Evolutionary conservation across 2,113 vertebrate species (phyloP).

Genomic region (Fregata magnificens): DNA sequence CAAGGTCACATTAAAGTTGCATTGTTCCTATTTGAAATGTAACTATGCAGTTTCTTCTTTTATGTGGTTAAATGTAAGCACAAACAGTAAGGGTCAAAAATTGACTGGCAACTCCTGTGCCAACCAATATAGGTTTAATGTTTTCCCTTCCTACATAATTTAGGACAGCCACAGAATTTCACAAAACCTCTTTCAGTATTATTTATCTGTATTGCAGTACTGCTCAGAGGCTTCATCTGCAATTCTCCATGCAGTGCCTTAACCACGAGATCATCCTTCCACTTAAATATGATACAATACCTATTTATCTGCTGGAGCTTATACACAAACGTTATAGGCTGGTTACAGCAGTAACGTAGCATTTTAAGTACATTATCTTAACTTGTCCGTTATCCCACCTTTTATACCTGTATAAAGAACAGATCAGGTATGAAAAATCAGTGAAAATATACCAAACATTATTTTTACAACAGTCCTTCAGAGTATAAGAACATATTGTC

Average conservation of each 20-base stretch:
- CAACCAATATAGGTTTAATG: not conserved
- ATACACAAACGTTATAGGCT: not conserved
- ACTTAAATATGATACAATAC: not conserved
- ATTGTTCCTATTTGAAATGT: slow-evolving; percentile 24
- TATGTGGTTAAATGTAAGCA: not conserved
- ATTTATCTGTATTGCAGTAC: slow-evolving; percentile 6
- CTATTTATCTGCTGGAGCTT: not conserved
- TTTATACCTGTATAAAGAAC: not conserved
- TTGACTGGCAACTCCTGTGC: not conserved
- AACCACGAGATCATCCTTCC: not conserved
- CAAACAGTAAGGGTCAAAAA: not conserved
- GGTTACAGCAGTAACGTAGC: not conserved
- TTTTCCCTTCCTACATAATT: not conserved
- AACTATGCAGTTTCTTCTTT: slow-evolving; percentile 9
- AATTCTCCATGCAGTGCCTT: not conserved
- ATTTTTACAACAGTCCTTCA: not conserved
- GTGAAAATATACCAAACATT: not conserved
- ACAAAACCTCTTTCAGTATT: not conserved
- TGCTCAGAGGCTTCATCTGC: not conserved
- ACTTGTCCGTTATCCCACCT: not conserved
- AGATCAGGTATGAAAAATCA: not conserved
- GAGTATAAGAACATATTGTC: not conserved
- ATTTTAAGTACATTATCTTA: not conserved
- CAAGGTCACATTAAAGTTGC: slow-evolving; percentile 55
- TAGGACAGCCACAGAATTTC: not conserved